These are phyloP conservation scores for Brachyhypopomus occidentalis DNA, from an alignment of 2,113 vertebrate species.

Conservation along the genomic window DNA sequence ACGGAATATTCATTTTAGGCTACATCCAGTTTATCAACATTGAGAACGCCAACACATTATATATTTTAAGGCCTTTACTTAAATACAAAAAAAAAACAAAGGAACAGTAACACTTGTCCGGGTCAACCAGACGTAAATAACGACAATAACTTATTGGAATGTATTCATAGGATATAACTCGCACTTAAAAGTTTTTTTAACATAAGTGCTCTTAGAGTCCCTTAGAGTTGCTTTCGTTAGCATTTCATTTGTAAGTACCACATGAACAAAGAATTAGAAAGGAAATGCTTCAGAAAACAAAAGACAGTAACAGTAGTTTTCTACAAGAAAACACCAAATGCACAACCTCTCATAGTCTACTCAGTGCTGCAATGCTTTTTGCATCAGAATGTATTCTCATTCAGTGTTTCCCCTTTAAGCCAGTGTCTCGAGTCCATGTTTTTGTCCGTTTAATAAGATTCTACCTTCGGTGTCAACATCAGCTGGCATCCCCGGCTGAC, in stretches of 20 bases:
- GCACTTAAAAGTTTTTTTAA: slow-evolving; percentile 21
- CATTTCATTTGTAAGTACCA: slow-evolving; percentile 21
- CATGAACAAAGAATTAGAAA: slow-evolving; percentile 14
- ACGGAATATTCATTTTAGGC: neutral
- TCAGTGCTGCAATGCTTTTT: slow-evolving; percentile 64
- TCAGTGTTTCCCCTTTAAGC: neutral
- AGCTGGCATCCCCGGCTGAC: slow-evolving; percentile 92
- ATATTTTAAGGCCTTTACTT: slow-evolving; percentile 73
- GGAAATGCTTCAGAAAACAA: slow-evolving; percentile 42
- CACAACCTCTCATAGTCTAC: slow-evolving; percentile 31
- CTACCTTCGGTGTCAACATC: slow-evolving; percentile 84
- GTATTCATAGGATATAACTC: slow-evolving; percentile 51
- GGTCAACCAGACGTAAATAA: slow-evolving; percentile 65
- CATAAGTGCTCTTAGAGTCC: neutral
- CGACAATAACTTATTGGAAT: slow-evolving; percentile 75
- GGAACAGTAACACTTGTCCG: slow-evolving; percentile 42
- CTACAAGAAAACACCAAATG: slow-evolving; percentile 59
- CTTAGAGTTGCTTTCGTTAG: neutral
- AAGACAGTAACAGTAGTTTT: slow-evolving; percentile 46
- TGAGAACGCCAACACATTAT: neutral
- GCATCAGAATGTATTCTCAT: neutral
- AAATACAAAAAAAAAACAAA: slow-evolving; percentile 71
- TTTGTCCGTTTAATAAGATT: slow-evolving; percentile 65
- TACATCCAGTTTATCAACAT: neutral
- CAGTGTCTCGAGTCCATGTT: slow-evolving; percentile 8